These are phyloP conservation scores for Ctenochaetus hawaiiensis DNA, from an alignment of 2,797 vertebrate species.

Conservation along the genomic window DNA sequence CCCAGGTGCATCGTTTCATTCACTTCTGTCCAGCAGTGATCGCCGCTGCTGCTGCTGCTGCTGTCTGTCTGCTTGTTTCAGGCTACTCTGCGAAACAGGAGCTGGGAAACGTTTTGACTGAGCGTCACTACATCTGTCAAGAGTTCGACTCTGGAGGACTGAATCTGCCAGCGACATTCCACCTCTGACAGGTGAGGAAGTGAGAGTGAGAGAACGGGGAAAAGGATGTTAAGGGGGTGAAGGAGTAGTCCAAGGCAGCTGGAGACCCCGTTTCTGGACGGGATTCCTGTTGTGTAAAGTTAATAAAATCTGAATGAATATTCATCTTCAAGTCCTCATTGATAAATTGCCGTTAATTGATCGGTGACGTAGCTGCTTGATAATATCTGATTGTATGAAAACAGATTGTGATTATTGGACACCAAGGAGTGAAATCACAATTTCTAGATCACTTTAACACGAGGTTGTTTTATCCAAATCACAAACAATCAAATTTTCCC, in stretches of 20 bases:
- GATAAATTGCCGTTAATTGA: slow-evolving; percentile 15
- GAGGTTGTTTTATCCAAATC: not conserved
- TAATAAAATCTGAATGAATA: slow-evolving; percentile 63
- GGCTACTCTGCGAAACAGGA: slow-evolving; percentile 48
- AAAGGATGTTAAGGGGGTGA: slow-evolving; percentile 75
- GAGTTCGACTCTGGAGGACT: slow-evolving; percentile 70
- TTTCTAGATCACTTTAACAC: not conserved
- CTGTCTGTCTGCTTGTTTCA: slow-evolving; percentile 48
- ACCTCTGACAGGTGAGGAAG: slow-evolving; percentile 87
- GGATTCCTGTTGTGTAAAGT: slow-evolving; percentile 72
- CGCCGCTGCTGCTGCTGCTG: not conserved
- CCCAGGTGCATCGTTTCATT: slow-evolving; percentile 30
- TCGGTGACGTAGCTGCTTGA: slow-evolving; percentile 1
- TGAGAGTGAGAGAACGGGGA: slow-evolving; percentile 85
- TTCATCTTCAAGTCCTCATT: slow-evolving; percentile 32
- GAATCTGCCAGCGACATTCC: slow-evolving; percentile 84
- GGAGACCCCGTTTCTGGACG: slow-evolving; percentile 80
- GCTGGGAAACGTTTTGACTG: slow-evolving; percentile 72
- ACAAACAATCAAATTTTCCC: not conserved
- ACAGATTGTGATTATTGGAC: not conserved
- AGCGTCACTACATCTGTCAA: slow-evolving; percentile 79
- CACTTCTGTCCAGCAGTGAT: slow-evolving; percentile 19
- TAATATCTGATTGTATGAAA: slow-evolving; percentile 16
- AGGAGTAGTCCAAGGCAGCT: slow-evolving; percentile 78
- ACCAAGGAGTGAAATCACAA: not conserved